These are phyloP conservation scores for Grus americana DNA, from an alignment of 2,113 vertebrate species.

Conservation along the genomic window DNA sequence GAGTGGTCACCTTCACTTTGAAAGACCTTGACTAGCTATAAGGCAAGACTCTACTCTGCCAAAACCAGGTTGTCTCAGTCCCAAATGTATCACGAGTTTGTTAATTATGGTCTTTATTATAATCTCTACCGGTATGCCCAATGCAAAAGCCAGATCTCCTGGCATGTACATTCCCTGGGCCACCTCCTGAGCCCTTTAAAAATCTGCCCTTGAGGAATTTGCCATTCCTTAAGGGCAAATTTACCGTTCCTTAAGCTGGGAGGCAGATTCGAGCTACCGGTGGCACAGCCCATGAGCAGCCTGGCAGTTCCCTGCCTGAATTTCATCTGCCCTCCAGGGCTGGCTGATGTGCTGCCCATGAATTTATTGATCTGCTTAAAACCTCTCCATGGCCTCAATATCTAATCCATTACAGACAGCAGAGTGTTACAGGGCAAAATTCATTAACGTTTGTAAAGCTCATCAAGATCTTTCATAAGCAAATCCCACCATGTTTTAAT, in stretches of 20 bases:
- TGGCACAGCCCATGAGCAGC: not conserved
- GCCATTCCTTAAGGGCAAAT: not conserved
- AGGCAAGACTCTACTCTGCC: not conserved
- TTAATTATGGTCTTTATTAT: not conserved
- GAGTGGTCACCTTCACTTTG: not conserved
- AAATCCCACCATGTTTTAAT: constrained; percentile 52
- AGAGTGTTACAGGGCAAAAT: constrained; percentile 28
- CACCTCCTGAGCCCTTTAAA: not conserved
- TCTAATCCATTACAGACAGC: not conserved
- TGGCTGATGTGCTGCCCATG: not conserved
- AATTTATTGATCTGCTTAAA: constrained; percentile 40
- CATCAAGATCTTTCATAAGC: constrained; percentile 51
- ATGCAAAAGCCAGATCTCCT: not conserved
- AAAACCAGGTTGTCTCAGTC: not conserved
- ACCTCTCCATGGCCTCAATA: not conserved
- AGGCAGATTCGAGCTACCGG: not conserved
- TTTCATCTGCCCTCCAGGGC: not conserved
- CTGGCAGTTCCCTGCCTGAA: not conserved
- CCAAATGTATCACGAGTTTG: not conserved
- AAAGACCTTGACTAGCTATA: not conserved
- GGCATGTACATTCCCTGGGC: not conserved
- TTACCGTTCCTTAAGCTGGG: not conserved
- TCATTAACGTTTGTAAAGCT: constrained; percentile 52
- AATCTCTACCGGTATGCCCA: not conserved
- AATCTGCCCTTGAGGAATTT: not conserved